Percentiles rank a stretch among this genome's conserved stretches.
phyloP scores from a whole-genome alignment of 1,140 invertebrate species.

The Gonioctena quinquepunctata region DNA sequence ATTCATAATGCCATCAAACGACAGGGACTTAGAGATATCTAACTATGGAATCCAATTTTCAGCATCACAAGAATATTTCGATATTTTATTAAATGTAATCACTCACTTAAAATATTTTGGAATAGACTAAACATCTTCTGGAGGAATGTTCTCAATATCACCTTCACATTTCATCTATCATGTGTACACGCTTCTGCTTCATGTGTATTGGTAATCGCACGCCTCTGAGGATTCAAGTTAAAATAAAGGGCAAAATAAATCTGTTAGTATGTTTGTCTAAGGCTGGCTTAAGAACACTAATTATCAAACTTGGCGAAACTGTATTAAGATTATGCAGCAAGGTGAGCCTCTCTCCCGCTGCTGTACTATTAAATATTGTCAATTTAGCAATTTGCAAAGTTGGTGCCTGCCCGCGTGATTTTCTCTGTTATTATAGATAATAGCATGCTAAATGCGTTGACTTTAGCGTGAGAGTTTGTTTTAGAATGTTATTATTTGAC shows the following conservation, averaged over 20 bases:
- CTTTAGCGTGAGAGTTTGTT: constrained; percentile 45
- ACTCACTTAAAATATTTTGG: too few species aligned
- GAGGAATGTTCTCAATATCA: too few species aligned
- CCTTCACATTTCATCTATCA: too few species aligned
- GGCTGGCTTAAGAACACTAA: constrained; percentile 42
- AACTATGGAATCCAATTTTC: too few species aligned
- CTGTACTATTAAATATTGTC: constrained; percentile 47
- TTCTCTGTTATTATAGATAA: constrained; percentile 52
- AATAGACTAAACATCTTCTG: too few species aligned
- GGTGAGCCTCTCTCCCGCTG: constrained; percentile 34
- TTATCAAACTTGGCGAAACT: constrained; percentile 44
- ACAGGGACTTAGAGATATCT: too few species aligned
- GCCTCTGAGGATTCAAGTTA: constrained; percentile 1
- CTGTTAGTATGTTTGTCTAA: constrained; percentile 41
- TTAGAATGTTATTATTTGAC: constrained; percentile 47
- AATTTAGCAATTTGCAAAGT: constrained; percentile 50
- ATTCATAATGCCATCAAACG: too few species aligned
- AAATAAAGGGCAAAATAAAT: constrained; percentile 31
- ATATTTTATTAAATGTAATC: too few species aligned
- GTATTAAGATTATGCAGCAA: constrained; percentile 50
- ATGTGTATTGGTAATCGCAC: background rate
- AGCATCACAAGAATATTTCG: too few species aligned
- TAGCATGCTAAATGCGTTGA: constrained; percentile 51
- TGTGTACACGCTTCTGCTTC: too few species aligned
- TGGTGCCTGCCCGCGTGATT: constrained; percentile 36